Conservation (phyloP, 2,888 invertebrate species). For the Nemurella pictetii region DNA sequence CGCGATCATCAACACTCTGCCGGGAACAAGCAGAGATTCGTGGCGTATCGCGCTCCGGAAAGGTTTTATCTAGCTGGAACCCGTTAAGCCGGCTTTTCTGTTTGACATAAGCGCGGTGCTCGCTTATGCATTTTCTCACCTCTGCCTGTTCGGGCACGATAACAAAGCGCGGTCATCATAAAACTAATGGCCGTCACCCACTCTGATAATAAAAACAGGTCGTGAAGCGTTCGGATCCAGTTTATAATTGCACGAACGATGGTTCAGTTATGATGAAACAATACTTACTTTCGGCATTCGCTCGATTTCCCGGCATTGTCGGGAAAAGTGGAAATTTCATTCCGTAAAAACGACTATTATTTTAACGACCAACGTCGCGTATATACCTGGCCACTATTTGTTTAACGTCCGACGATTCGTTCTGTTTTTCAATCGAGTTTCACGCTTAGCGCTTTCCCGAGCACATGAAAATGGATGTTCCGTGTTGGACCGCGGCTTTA, state of each 20-base stretch:
- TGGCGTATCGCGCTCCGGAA: neutral
- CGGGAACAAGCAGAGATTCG: neutral
- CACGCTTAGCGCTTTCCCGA: neutral
- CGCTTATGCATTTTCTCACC: neutral
- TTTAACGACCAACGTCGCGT: neutral
- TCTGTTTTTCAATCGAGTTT: neutral
- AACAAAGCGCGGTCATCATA: neutral
- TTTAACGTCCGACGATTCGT: neutral
- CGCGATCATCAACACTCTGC: neutral
- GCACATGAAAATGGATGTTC: neutral
- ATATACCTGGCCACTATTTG: neutral
- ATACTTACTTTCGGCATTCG: neutral
- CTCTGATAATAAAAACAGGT: neutral
- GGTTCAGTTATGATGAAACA: neutral
- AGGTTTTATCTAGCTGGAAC: neutral
- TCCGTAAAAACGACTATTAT: neutral
- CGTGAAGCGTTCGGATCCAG: neutral
- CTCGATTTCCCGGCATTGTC: neutral
- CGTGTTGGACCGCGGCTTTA: neutral
- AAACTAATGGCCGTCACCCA: neutral
- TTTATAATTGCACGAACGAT: neutral
- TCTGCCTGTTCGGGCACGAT: neutral
- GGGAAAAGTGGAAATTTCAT: neutral
- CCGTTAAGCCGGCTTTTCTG: neutral
- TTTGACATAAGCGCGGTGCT: neutral